phyloP scores from a whole-genome alignment of 2,797 vertebrate species.

The Anolis apletophallus region DNA sequence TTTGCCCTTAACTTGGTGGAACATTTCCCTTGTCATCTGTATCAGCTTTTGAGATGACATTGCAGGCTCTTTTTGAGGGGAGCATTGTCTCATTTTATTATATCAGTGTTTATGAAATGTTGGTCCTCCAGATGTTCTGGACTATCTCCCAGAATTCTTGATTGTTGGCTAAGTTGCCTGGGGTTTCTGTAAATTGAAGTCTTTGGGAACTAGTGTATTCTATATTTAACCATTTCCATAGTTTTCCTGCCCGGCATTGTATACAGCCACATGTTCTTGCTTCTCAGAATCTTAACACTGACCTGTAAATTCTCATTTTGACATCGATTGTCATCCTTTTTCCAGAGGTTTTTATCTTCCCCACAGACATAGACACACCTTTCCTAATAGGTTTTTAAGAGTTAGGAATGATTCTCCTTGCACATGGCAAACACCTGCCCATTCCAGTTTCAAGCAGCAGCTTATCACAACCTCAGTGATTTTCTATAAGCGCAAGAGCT shows the following conservation, averaged over 20 bases:
- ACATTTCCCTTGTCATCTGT: background rate
- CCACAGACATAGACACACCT: slow-evolving; percentile 16
- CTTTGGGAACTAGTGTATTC: too few species aligned
- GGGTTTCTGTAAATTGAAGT: too few species aligned
- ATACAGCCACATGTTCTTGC: background rate
- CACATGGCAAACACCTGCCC: slow-evolving; percentile 62
- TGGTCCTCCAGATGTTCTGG: too few species aligned
- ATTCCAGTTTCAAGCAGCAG: slow-evolving; percentile 32
- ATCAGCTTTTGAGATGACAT: background rate
- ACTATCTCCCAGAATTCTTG: too few species aligned
- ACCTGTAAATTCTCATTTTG: slow-evolving; percentile 41
- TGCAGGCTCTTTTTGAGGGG: background rate
- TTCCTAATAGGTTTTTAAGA: slow-evolving; percentile 55
- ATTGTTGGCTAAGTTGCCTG: too few species aligned
- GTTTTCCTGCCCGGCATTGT: background rate
- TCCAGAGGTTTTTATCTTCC: slow-evolving; percentile 2
- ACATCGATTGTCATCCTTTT: slow-evolving; percentile 32
- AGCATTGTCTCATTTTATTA: background rate
- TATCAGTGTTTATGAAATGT: background rate
- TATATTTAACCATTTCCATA: background rate
- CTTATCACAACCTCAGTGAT: slow-evolving; percentile 51
- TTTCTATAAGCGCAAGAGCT: slow-evolving; percentile 47
- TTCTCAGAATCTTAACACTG: slow-evolving; percentile 41
- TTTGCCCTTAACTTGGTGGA: background rate
- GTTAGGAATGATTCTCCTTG: slow-evolving; percentile 58